These are phyloP conservation scores for Cheirogaleus medius DNA, from an alignment of 2,113 vertebrate genomes.

Conservation along the genomic window DNA sequence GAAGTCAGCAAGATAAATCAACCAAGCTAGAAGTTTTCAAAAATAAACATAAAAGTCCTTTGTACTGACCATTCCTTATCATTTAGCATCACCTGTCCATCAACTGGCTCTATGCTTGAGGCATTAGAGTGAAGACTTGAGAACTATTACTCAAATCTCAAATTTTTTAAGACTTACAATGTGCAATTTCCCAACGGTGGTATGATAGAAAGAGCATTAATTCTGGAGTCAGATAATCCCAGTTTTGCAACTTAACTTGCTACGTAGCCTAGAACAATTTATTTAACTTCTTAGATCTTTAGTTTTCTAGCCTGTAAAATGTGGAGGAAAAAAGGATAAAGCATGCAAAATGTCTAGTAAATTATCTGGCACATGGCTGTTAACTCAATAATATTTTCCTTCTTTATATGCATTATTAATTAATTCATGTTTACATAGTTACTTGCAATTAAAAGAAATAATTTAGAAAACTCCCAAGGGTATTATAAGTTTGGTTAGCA, in stretches of 20 bases:
- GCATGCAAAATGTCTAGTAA: background rate
- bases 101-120: background rate
- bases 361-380: background rate
- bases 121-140: background rate
- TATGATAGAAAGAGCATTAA: background rate
- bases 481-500: background rate
- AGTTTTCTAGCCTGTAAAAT: background rate
- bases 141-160: background rate
- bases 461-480: background rate
- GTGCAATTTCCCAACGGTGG: background rate
- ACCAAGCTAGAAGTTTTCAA: background rate
- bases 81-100: background rate
- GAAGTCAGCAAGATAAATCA: background rate
- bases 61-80: background rate
- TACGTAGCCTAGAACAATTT: background rate
- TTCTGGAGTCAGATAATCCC: background rate
- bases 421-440: background rate
- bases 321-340: background rate
- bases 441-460: conserved; percentile 12
- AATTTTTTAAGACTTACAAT: background rate
- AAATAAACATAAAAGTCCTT: background rate
- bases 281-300: background rate
- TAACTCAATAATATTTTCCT: background rate
- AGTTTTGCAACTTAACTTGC: background rate
- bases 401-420: background rate